These are phyloP conservation scores for Orthosia incerta DNA, from an alignment of 2,888 invertebrate species.

Conservation along the genomic window DNA sequence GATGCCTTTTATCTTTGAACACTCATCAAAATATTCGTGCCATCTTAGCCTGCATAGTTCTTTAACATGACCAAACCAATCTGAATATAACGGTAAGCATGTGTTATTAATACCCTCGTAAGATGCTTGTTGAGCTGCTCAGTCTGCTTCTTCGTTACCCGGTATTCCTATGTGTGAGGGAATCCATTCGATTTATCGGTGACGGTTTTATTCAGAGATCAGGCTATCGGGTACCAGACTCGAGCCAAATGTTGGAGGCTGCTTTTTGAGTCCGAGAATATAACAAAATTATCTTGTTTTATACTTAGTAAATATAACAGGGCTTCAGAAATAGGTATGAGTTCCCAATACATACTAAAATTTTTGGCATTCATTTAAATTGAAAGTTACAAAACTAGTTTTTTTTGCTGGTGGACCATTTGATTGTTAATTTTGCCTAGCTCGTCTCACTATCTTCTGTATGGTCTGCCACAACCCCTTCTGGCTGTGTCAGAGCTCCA, in stretches of 20 bases:
- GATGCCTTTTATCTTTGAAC: background rate
- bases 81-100: background rate
- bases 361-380: too few species aligned
- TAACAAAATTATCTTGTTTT: too few species aligned
- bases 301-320: too few species aligned
- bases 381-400: too few species aligned
- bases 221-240: conserved; percentile 26
- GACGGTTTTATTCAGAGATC: conserved; percentile 16
- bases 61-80: conserved; percentile 9
- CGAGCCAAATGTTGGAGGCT: conserved; percentile 37
- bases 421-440: too few species aligned
- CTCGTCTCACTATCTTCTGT: too few species aligned
- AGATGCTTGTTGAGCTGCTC: background rate
- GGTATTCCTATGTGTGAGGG: conserved; percentile 16
- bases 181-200: conserved; percentile 14
- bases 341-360: too few species aligned
- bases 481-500: too few species aligned
- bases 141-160: conserved; percentile 11
- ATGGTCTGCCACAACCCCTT: too few species aligned
- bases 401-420: too few species aligned
- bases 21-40: conserved; percentile 21
- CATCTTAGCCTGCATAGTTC: conserved; percentile 3
- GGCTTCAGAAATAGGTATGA: too few species aligned
- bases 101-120: background rate
- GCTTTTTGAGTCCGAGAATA: too few species aligned